Evolutionary conservation across 2,113 vertebrate genomes (phyloP).

Genomic region (Apodemus speciosus): DNA sequence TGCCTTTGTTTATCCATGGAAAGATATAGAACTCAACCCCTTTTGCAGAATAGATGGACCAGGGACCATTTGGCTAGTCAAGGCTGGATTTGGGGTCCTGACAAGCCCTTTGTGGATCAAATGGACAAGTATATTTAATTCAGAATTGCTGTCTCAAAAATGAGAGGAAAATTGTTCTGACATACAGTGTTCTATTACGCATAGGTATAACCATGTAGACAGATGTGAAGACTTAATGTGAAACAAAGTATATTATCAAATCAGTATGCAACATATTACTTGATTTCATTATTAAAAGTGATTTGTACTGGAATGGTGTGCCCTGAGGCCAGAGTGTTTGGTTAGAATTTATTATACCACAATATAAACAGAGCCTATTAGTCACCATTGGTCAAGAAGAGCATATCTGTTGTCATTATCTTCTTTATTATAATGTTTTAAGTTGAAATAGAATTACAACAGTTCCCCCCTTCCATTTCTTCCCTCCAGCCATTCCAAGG

Average conservation of each 20-base stretch:
- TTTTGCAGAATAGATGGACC: not conserved
- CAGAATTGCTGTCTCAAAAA: not conserved
- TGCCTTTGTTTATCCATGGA: not conserved
- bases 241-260: not conserved
- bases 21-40: not conserved
- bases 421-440: not conserved
- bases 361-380: not conserved
- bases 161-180: not conserved
- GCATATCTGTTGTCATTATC: not conserved
- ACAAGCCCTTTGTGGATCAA: not conserved
- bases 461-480: not conserved
- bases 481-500: not conserved
- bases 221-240: not conserved
- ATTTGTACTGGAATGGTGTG: not conserved
- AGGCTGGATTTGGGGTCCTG: not conserved
- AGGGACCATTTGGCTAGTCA: not conserved
- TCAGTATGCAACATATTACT: not conserved
- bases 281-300: not conserved
- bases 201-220: not conserved
- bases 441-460: not conserved
- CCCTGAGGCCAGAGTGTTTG: not conserved
- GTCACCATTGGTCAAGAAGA: conserved; percentile 6
- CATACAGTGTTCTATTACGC: not conserved
- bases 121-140: not conserved
- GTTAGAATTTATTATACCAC: not conserved